A percentile compares a stretch with the other conserved stretches of the same genome.
phyloP scores from a whole-genome alignment of 92 coral and sea anemone genomes.

The Anthopleura xanthogrammica region DNA sequence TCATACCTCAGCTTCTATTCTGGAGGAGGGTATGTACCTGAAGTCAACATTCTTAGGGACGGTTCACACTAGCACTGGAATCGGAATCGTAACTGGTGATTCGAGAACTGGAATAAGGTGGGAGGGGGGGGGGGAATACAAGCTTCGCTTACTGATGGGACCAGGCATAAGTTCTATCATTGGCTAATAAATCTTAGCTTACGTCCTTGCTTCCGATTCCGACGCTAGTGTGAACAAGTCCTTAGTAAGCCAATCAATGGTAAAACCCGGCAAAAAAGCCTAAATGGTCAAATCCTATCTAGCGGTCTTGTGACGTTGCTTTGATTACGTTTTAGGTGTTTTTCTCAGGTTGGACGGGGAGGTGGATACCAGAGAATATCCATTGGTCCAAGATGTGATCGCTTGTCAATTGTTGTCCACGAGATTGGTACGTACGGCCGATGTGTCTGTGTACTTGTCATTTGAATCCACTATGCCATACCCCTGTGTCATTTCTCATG shows the following conservation, averaged over 20 bases:
- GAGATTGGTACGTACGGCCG: constrained; percentile 45
- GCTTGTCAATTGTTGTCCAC: constrained; percentile 42
- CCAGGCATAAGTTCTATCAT: too few species aligned
- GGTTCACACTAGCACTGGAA: background rate
- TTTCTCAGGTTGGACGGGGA: constrained; percentile 48
- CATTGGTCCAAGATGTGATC: constrained; percentile 51
- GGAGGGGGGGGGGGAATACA: too few species aligned
- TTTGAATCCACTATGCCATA: too few species aligned
- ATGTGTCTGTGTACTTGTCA: background rate
- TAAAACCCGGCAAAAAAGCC: too few species aligned
- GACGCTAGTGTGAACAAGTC: too few species aligned
- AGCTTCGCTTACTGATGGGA: too few species aligned
- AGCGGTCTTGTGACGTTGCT: too few species aligned
- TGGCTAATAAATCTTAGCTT: too few species aligned
- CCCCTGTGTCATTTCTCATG: too few species aligned
- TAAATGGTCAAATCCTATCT: too few species aligned
- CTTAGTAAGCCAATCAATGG: too few species aligned
- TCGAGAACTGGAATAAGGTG: background rate
- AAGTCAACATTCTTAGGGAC: background rate
- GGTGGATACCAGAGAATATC: constrained; percentile 63
- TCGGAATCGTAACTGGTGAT: background rate
- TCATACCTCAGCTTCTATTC: constrained; percentile 62
- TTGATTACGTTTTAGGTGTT: constrained; percentile 25
- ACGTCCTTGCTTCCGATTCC: too few species aligned
- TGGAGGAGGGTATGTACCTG: constrained; percentile 61